A percentile compares a stretch with the other conserved stretches of the same genome.
Evolutionary conservation across 2,888 invertebrate species (phyloP).

Genomic region (Druceiella hillmani): DNA sequence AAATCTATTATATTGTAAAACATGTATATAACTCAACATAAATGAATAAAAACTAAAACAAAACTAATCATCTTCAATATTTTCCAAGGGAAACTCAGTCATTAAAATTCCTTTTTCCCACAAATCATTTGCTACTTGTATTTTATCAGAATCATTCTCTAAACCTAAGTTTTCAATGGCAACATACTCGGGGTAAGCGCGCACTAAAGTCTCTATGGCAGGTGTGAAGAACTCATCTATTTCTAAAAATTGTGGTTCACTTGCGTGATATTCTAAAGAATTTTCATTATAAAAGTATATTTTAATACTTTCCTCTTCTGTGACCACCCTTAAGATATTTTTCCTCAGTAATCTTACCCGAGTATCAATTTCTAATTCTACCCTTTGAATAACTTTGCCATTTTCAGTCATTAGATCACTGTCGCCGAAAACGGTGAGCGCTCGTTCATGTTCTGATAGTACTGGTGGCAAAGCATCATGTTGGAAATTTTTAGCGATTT

Average conservation of each 20-base stretch:
- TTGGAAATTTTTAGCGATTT: conserved; percentile 78
- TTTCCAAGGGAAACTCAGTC: conserved; percentile 57
- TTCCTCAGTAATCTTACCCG: conserved; percentile 53
- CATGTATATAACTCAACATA: not conserved
- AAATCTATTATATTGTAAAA: not conserved
- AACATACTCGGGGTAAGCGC: conserved; percentile 71
- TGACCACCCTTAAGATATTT: conserved; percentile 57
- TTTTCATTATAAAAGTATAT: conserved; percentile 85
- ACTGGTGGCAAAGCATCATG: conserved; percentile 86
- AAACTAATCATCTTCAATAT: conserved; percentile 32
- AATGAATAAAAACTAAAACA: not conserved
- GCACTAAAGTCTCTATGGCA: conserved; percentile 65
- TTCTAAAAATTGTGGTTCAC: conserved; percentile 71
- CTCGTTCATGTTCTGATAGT: conserved; percentile 59
- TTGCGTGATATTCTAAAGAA: conserved; percentile 77
- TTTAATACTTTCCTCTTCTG: conserved; percentile 55
- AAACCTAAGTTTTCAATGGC: conserved; percentile 67
- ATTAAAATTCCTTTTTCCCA: conserved; percentile 82
- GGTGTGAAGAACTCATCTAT: conserved; percentile 62
- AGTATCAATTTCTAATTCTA: conserved; percentile 62
- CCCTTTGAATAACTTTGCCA: conserved; percentile 57
- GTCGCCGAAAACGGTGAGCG: conserved; percentile 66
- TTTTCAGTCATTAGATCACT: conserved; percentile 60
- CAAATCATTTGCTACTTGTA: conserved; percentile 60
- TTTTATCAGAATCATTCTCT: conserved; percentile 57